Evolutionary conservation across 2,888 invertebrate species (phyloP), one percentile per base, ranked within the genome.

Genomic region (Steinernema hermaphroditum): DNA sequence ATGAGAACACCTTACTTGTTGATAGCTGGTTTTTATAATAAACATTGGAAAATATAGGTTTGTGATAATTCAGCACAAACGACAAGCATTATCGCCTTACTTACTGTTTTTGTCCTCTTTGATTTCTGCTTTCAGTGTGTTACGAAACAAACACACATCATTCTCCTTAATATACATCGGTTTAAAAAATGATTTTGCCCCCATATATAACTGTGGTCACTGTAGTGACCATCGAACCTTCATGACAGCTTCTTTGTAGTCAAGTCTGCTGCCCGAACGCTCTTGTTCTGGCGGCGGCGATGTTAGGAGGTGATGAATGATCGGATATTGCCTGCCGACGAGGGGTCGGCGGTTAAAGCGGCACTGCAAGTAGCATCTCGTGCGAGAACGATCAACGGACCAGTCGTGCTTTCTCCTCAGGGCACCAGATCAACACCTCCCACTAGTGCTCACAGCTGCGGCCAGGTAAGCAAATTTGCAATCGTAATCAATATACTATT

Each of bases 391-490:
- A 62, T 62, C 62, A 34, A 32, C 62, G 62, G 62, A 62, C 62
- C 62, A 62, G 62, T 62, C 62, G 62, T 62, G 62, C 62, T 62
- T 62, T 62, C 62, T 62, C 27, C 34, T 62, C 62, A 62, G 32
- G 62, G 62, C 62, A 62, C 32, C 62, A 62, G 62, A 62, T 62
- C 62, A 62, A 62, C 62, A 62, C 62, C 62, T 62, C 62, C 62
- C 62, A 62, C 62, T 62, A 29, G 4, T 62, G 62, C 62, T 27
- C 62, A 62, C 62, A 62, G 62, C 62, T 62, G 62, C 62, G 62
- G 62, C 62, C 62, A 62, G 62, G 62, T 62, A 62, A 62, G 62
- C 62, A 62, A 62, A 62, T 62, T 62, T 32, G 9, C 50, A 9
- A 29, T 29, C 62, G 34, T 16, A 62, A 62, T 62, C 62, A 62